These are phyloP conservation scores for Echeneis naucrates DNA, from an alignment of 2,797 vertebrate species.

Conservation along the genomic window DNA sequence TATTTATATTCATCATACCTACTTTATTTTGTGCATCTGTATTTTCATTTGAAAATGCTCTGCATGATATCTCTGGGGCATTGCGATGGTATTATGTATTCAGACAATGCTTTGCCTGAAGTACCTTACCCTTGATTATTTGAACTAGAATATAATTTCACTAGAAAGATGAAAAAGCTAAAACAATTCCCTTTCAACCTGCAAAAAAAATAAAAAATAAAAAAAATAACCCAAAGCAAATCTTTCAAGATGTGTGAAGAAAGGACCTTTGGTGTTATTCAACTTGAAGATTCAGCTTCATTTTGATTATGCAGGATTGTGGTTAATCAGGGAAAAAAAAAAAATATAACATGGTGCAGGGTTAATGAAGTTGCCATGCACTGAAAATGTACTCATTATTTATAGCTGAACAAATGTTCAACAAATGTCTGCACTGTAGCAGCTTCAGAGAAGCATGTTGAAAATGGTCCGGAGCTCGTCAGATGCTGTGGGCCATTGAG, in stretches of 20 bases:
- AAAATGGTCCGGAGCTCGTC: background rate
- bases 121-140: slow-evolving; percentile 39
- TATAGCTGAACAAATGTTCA: slow-evolving; percentile 1
- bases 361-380: slow-evolving; percentile 10
- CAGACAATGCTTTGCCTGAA: slow-evolving; percentile 28
- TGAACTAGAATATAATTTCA: slow-evolving; percentile 28
- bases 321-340: slow-evolving; percentile 19
- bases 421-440: too few species aligned
- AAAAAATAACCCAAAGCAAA: slow-evolving; percentile 19
- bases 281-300: slow-evolving; percentile 9
- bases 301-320: slow-evolving; percentile 4
- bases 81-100: slow-evolving; percentile 32
- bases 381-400: background rate
- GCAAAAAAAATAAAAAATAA: slow-evolving; percentile 24
- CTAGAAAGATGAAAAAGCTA: slow-evolving; percentile 12
- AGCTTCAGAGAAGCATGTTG: slow-evolving; percentile 6
- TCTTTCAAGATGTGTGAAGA: slow-evolving; percentile 11
- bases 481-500: background rate
- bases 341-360: background rate
- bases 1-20: slow-evolving; percentile 1
- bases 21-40: slow-evolving; percentile 12
- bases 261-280: background rate
- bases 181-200: slow-evolving; percentile 25
- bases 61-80: slow-evolving; percentile 21
- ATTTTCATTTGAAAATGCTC: slow-evolving; percentile 23